phyloP scores from a whole-genome alignment of 23 tunicate genomes.

The Botrylloides violaceus region DNA sequence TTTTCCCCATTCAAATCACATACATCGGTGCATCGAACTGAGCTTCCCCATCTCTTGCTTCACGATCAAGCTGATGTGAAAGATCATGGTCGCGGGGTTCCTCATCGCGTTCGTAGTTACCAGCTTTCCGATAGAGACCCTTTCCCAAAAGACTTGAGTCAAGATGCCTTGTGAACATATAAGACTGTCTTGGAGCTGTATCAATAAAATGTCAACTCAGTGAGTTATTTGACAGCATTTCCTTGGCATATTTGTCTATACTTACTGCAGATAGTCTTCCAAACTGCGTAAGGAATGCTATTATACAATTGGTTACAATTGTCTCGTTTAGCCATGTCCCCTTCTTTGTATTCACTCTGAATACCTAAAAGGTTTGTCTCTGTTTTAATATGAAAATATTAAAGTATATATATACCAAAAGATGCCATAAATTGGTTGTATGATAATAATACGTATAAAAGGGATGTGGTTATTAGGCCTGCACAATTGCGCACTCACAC shows the following conservation, averaged over 20 bases:
- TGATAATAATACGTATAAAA: no score
- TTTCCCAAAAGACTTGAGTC: neutral
- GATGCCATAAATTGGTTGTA: no score
- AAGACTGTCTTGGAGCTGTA: neutral
- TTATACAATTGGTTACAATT: neutral
- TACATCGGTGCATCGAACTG: conserved; percentile 16
- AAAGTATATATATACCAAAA: no score
- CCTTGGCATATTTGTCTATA: no score
- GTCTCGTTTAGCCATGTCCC: neutral
- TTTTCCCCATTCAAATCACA: neutral
- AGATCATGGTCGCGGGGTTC: neutral
- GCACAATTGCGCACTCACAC: no score
- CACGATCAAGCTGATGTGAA: neutral
- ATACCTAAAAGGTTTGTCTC: no score
- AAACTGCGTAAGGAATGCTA: neutral
- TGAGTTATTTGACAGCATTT: no score
- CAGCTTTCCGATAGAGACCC: neutral
- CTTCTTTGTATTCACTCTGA: no score
- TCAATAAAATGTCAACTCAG: no score
- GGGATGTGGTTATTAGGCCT: no score
- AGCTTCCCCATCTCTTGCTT: conserved; percentile 11
- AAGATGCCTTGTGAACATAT: neutral
- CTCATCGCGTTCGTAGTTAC: neutral
- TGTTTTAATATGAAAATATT: no score
- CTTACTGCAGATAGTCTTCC: neutral